phyloP scores from a whole-genome alignment of 2,888 invertebrate genomes.

The Tachina grossa region DNA sequence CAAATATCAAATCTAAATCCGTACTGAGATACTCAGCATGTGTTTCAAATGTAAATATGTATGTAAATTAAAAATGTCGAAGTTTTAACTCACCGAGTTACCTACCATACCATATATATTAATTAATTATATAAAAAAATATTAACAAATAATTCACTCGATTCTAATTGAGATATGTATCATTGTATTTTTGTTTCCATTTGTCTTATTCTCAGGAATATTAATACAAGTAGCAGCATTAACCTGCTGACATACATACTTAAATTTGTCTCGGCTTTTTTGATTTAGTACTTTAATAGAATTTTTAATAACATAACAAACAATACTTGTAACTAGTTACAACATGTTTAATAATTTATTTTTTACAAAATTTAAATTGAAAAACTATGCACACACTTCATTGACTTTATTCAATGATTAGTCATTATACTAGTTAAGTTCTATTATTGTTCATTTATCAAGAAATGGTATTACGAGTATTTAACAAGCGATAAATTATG shows the following conservation, averaged over 20 bases:
- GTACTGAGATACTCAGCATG: too few relatives aligned
- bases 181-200: not conserved
- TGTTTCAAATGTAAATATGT: too few relatives aligned
- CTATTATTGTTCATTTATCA: conserved; percentile 12
- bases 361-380: not conserved
- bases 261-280: not conserved
- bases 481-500: conserved; percentile 27
- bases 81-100: too few relatives aligned
- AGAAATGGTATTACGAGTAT: conserved; percentile 13
- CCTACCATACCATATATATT: too few relatives aligned
- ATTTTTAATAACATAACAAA: conserved; percentile 35
- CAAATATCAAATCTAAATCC: too few relatives aligned
- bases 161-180: not conserved
- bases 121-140: not conserved
- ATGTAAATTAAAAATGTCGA: too few relatives aligned
- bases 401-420: conserved; percentile 7
- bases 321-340: conserved; percentile 14
- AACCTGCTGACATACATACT: conserved; percentile 25
- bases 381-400: conserved; percentile 11
- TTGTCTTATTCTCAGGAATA: not conserved
- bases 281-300: not conserved
- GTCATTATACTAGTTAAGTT: not conserved
- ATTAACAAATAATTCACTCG: not conserved
- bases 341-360: conserved; percentile 10
- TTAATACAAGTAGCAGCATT: not conserved